Evolutionary conservation across 2,888 invertebrate species (phyloP).

Genomic region (Chymomyza amoena): DNA sequence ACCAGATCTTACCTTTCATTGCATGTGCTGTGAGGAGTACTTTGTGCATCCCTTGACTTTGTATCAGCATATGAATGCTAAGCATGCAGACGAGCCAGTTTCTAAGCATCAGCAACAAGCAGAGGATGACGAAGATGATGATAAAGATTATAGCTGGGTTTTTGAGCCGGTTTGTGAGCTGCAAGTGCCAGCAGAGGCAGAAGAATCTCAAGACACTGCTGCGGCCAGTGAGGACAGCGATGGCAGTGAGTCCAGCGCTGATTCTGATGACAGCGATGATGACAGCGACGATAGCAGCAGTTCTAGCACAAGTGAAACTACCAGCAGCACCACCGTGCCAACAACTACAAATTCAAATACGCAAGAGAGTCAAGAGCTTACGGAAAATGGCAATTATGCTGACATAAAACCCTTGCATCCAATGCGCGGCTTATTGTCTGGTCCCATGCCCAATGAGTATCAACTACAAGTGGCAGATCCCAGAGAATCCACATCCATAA

Average conservation of each 20-base stretch:
- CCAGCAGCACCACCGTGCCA: slow-evolving; percentile 23
- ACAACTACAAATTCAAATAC: slow-evolving; percentile 49
- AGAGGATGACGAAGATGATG: slow-evolving; percentile 53
- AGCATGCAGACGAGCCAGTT: slow-evolving; percentile 64
- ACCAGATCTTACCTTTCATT: slow-evolving; percentile 78
- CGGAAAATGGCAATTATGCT: slow-evolving; percentile 46
- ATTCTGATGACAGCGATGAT: slow-evolving; percentile 51
- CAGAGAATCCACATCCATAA: slow-evolving; percentile 72
- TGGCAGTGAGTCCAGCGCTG: slow-evolving; percentile 27
- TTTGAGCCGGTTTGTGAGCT: slow-evolving; percentile 78
- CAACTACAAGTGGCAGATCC: slow-evolving; percentile 63
- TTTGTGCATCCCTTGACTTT: slow-evolving; percentile 76
- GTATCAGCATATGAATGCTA: slow-evolving; percentile 76
- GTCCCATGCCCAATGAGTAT: slow-evolving; percentile 47
- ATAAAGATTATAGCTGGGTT: slow-evolving; percentile 75
- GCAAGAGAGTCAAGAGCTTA: slow-evolving; percentile 43
- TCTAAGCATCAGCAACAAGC: slow-evolving; percentile 20
- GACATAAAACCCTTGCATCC: slow-evolving; percentile 39
- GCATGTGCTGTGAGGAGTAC: slow-evolving; percentile 76
- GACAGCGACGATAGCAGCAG: slow-evolving; percentile 45
- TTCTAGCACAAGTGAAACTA: slow-evolving; percentile 41
- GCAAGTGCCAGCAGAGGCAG: slow-evolving; percentile 49
- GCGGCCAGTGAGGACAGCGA: slow-evolving; percentile 8
- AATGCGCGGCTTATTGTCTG: slow-evolving; percentile 35
- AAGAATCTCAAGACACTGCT: slow-evolving; percentile 27